Evolutionary conservation across 2,113 vertebrate genomes (phyloP).

Genomic region (Amia ocellicauda): DNA sequence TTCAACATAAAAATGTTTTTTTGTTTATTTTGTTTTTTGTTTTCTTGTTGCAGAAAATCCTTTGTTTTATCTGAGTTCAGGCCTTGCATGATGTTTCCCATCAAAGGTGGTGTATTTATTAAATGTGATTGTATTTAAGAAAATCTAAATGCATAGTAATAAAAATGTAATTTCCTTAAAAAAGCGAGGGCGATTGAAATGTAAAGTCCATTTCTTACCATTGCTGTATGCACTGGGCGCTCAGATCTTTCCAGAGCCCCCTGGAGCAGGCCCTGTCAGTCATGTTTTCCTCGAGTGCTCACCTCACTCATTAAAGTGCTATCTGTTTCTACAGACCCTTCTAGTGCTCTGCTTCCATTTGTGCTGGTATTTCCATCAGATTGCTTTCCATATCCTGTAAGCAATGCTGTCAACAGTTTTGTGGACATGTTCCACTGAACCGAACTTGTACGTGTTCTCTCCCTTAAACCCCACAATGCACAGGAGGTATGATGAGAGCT

Average conservation of each 20-base stretch:
- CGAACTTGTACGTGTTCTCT: too few relatives aligned
- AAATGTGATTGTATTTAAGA: conserved; percentile 55
- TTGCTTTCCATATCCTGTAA: too few relatives aligned
- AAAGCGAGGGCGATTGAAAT: background rate
- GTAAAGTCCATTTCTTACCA: background rate
- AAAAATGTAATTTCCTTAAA: conserved; percentile 30
- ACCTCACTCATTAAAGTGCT: too few relatives aligned
- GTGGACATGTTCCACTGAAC: too few relatives aligned
- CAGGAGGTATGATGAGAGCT: too few relatives aligned
- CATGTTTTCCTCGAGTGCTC: too few relatives aligned
- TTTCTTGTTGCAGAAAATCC: conserved; percentile 58
- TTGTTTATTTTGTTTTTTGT: conserved; percentile 11
- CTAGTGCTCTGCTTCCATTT: too few relatives aligned
- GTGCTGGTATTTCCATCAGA: too few relatives aligned
- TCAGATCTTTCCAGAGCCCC: background rate
- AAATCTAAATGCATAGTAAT: conserved; percentile 46
- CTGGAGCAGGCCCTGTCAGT: too few relatives aligned
- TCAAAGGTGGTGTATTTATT: conserved; percentile 80
- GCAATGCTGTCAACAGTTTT: too few relatives aligned
- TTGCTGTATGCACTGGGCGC: background rate
- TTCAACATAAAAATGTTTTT: conserved; percentile 15
- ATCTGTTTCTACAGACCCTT: too few relatives aligned
- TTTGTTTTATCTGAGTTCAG: conserved; percentile 36
- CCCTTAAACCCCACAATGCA: too few relatives aligned
- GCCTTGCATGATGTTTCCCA: conserved; percentile 66